These are phyloP conservation scores for Nasonia giraulti DNA, from an alignment of 1,140 invertebrate species.

Conservation along the genomic window DNA sequence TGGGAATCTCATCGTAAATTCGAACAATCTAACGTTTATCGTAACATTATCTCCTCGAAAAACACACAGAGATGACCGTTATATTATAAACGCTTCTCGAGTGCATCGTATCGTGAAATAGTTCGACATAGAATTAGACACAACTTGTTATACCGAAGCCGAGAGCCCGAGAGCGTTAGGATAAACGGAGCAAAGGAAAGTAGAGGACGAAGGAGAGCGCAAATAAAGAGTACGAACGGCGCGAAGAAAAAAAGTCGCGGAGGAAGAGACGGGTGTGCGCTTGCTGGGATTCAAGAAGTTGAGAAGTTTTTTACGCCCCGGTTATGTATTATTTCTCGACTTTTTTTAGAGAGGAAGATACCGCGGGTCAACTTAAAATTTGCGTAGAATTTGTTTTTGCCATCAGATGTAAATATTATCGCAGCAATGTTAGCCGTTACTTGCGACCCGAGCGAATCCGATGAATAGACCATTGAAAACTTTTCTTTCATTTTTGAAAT, in stretches of 20 bases:
- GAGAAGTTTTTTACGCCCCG: not conserved
- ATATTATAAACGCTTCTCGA: conserved; percentile 22
- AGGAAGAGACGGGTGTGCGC: conserved; percentile 33
- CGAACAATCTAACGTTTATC: conserved; percentile 16
- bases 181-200: not conserved
- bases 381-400: not conserved
- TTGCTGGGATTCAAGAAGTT: not conserved
- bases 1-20: not conserved
- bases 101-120: conserved; percentile 31
- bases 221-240: conserved; percentile 6
- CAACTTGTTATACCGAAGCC: conserved; percentile 8
- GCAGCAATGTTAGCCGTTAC: not conserved
- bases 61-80: conserved; percentile 27
- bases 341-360: no score
- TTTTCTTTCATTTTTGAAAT: not conserved
- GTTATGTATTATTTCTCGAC: not conserved
- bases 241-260: conserved; percentile 32
- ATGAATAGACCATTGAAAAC: no score
- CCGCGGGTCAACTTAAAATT: not conserved
- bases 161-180: not conserved
- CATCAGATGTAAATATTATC: not conserved
- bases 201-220: not conserved
- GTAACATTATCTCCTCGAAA: conserved; percentile 17
- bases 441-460: not conserved
- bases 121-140: conserved; percentile 32